A percentile compares a stretch with the other conserved stretches of the same genome.
Conservation (phyloP, 2,797 vertebrate species). For the Acrossocheilus wenchowensis region DNA sequence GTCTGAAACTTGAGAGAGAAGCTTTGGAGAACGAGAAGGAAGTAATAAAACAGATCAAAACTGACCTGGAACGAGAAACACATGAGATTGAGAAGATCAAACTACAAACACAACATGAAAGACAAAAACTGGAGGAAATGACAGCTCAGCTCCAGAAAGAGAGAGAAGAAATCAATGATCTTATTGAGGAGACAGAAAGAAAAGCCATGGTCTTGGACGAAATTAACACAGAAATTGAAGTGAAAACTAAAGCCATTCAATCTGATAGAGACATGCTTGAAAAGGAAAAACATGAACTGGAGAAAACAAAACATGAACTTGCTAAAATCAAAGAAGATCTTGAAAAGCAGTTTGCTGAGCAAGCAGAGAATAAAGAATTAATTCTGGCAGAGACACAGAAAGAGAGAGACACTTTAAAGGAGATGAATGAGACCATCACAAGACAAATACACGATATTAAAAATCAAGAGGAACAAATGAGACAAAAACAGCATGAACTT, state of each 20-base stretch:
- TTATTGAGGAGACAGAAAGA: not conserved
- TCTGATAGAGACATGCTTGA: not conserved
- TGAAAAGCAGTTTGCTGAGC: not conserved
- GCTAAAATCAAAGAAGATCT: not conserved
- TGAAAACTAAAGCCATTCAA: not conserved
- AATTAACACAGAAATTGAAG: not conserved
- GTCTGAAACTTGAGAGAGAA: conserved; percentile 6
- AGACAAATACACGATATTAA: not conserved
- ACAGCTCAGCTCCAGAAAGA: conserved; percentile 23
- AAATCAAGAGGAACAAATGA: not conserved
- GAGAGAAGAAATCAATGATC: not conserved
- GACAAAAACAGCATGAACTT: not conserved
- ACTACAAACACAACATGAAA: not conserved
- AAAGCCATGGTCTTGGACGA: not conserved
- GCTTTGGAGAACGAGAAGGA: not conserved
- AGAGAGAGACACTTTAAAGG: not conserved
- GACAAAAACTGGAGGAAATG: not conserved
- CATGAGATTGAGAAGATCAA: not conserved
- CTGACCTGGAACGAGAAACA: not conserved
- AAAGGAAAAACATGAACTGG: not conserved
- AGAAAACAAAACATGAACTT: not conserved
- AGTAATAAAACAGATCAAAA: not conserved
- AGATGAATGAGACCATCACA: conserved; percentile 2
- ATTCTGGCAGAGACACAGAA: not conserved
- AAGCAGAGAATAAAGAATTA: not conserved